Base-by-base conservation (phyloP, 2,888 invertebrate species). In the Aproaerema taeniolella region DNA sequence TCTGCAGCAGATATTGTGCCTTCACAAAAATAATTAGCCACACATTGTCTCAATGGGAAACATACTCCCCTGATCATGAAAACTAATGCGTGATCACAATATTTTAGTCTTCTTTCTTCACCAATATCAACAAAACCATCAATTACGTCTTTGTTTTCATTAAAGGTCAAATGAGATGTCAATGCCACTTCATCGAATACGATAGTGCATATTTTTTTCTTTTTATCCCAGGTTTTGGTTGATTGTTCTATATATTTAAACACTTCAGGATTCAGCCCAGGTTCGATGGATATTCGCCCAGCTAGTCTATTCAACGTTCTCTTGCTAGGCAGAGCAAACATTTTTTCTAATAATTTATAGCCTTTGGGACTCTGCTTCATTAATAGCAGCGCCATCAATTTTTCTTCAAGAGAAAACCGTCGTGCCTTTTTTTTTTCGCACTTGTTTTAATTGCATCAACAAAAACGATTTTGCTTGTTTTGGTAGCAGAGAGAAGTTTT, bases 21-120 rank as follows among this genome's bases (percentile, higher is more conserved):
- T 40, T 50, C 50, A 46, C 52, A 58, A 25, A 55, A 55, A 33
- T 54, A 55, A 39, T 41, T 53, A 4, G 46, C 46, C 7, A 57
- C 3, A 13, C 13, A 9, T 14, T 30, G 30, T 5, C 30, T 13
- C 45, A 42, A 42, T 2, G 32, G 29, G 13, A 35, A 38, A 16
- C 42, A 42, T 26, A 45, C 31, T 20, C 30, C 42, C 34, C 38
- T 29, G 1, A 45, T 9, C 39, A 43, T 46, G 15, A 43, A 39
- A 39, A 46, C 41, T 10, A 43, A 20, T 10, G 41, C 38, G 35
- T 46, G 43, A 25, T 46, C 41, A 25, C 20, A 37, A 31, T 36
- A 46, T 24, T 30, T 29, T 15, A 32, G 7, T 15, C 37, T 34
- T 14, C 35, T 34, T 13, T 40, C 17, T 14, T 36, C 17, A 6